Evolutionary conservation across 2,888 invertebrate genomes (phyloP).

Genomic region (Drosophila greeni): DNA sequence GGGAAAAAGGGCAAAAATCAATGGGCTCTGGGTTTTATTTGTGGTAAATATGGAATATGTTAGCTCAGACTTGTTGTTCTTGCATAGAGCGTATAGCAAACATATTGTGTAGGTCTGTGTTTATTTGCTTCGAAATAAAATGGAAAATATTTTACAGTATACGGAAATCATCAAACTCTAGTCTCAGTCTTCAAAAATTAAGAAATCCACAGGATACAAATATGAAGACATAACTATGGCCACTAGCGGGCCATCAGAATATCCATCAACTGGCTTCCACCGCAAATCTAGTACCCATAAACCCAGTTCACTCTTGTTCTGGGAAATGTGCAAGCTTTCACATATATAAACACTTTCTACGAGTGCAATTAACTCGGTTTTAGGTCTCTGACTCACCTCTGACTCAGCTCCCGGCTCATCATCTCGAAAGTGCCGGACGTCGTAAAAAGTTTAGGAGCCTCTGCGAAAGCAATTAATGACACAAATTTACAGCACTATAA

Average conservation of each 20-base stretch:
- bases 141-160: not conserved
- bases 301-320: not conserved
- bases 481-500: constrained; percentile 51
- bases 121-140: not conserved
- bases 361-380: constrained; percentile 19
- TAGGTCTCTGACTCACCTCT: constrained; percentile 17
- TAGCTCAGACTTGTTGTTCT: not conserved
- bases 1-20: not conserved
- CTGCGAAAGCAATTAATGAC: constrained; percentile 45
- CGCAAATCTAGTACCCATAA: constrained; percentile 1
- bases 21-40: not conserved
- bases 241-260: not conserved
- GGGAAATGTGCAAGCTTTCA: constrained; percentile 15
- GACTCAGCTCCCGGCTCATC: constrained; percentile 14
- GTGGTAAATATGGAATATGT: not conserved
- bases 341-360: constrained; percentile 1
- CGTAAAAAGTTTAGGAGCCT: constrained; percentile 24
- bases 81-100: not conserved
- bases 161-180: no score
- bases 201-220: not conserved
- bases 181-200: not conserved
- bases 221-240: not conserved
- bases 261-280: constrained; percentile 1
- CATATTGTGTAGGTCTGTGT: not conserved
- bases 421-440: constrained; percentile 10